phyloP scores from a whole-genome alignment of 2,797 vertebrate genomes.

The Pseudotriccus pelzelni region DNA sequence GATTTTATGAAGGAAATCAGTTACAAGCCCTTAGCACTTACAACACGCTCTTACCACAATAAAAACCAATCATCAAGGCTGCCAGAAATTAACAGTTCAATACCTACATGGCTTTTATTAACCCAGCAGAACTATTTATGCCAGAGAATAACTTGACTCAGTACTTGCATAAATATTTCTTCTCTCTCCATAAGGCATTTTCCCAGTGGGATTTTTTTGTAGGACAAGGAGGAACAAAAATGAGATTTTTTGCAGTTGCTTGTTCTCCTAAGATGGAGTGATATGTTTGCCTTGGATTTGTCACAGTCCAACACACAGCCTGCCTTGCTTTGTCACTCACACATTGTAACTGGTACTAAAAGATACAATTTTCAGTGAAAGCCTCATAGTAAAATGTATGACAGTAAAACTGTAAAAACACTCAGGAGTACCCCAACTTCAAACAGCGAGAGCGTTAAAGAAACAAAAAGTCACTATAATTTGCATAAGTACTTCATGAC shows the following conservation, averaged over 20 bases:
- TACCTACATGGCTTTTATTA: not conserved
- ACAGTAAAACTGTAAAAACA: not conserved
- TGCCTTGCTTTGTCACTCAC: not conserved
- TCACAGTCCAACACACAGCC: not conserved
- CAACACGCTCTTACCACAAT: not conserved
- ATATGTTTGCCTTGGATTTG: not conserved
- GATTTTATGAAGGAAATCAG: not conserved
- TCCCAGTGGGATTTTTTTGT: not conserved
- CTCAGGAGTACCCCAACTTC: not conserved
- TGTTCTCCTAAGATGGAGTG: not conserved
- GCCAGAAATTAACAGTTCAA: not conserved
- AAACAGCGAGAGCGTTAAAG: not conserved
- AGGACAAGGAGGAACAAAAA: not conserved
- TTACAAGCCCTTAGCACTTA: not conserved
- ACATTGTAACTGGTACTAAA: not conserved
- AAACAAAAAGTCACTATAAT: not conserved
- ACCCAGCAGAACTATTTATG: not conserved
- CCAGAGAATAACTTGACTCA: not conserved
- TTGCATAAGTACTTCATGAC: not conserved
- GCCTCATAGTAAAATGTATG: not conserved
- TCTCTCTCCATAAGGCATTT: not conserved
- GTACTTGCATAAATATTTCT: not conserved
- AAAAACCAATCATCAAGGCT: not conserved
- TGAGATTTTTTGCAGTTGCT: not conserved
- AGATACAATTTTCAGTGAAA: not conserved